These are phyloP conservation scores for Clarias gariepinus DNA, from an alignment of 2,113 vertebrate genomes.

Conservation along the genomic window DNA sequence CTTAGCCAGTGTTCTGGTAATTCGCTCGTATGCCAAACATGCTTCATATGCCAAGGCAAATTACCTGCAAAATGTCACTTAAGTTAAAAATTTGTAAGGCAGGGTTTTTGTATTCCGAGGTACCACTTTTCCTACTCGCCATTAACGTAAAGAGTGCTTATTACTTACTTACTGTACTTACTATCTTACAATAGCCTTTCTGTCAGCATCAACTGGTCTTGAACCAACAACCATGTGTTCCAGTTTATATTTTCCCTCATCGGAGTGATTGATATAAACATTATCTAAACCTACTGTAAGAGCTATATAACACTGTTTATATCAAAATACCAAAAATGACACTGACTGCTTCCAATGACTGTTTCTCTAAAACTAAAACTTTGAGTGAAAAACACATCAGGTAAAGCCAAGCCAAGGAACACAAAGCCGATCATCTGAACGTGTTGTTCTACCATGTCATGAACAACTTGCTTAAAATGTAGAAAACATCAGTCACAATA, in stretches of 20 bases:
- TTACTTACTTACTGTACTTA: neutral
- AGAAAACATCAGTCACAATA: neutral
- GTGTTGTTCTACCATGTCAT: neutral
- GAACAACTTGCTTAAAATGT: neutral
- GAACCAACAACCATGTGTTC: neutral
- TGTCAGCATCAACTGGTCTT: neutral
- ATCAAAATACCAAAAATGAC: too few species aligned
- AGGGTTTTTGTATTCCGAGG: too few species aligned
- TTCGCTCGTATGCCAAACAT: too few species aligned
- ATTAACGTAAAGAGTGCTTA: neutral
- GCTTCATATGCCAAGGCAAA: too few species aligned
- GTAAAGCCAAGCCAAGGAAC: too few species aligned
- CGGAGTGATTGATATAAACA: neutral
- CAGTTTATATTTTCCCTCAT: neutral
- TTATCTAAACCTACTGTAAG: neutral
- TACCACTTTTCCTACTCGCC: neutral
- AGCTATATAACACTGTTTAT: neutral
- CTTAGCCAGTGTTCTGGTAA: too few species aligned
- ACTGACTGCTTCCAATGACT: too few species aligned
- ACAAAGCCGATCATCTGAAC: neutral
- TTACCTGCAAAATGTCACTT: too few species aligned
- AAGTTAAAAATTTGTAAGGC: too few species aligned
- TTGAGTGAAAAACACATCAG: neutral
- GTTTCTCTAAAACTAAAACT: neutral
- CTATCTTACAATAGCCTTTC: neutral